These are phyloP conservation scores for Maccullochella peelii DNA, from an alignment of 2,113 vertebrate species.

Conservation along the genomic window DNA sequence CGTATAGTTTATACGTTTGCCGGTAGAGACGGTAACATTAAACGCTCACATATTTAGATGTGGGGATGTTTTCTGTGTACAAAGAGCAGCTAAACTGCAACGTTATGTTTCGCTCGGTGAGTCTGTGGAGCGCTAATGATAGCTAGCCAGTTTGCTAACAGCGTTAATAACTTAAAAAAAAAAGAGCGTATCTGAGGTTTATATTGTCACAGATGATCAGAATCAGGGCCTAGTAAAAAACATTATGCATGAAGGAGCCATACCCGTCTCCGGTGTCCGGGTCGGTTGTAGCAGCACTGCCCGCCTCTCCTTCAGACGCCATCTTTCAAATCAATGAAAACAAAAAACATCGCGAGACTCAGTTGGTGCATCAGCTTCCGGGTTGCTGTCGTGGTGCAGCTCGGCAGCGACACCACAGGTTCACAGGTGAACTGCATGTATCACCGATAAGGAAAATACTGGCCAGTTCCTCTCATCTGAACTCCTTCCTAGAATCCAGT, in stretches of 20 bases:
- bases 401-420: conserved; percentile 48
- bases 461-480: neutral
- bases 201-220: accelerated
- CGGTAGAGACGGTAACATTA: neutral
- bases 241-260: neutral
- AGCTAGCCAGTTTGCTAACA: conserved; percentile 10
- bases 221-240: accelerated
- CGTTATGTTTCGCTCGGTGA: neutral
- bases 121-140: conserved; percentile 19
- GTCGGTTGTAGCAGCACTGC: conserved; percentile 51
- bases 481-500: no score
- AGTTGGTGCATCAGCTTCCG: neutral
- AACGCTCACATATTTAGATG: neutral
- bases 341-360: conserved; percentile 69
- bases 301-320: conserved; percentile 82
- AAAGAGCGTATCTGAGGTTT: accelerated
- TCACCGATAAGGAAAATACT: no score
- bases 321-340: conserved; percentile 80
- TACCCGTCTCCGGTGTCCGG: conserved; percentile 77
- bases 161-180: neutral
- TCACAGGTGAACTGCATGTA: neutral
- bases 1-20: accelerated
- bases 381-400: neutral
- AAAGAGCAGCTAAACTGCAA: neutral
- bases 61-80: neutral